A percentile compares a stretch with the other conserved stretches of the same genome.
phyloP scores from a whole-genome alignment of 2,113 vertebrate species.

The Alethe diademata region DNA sequence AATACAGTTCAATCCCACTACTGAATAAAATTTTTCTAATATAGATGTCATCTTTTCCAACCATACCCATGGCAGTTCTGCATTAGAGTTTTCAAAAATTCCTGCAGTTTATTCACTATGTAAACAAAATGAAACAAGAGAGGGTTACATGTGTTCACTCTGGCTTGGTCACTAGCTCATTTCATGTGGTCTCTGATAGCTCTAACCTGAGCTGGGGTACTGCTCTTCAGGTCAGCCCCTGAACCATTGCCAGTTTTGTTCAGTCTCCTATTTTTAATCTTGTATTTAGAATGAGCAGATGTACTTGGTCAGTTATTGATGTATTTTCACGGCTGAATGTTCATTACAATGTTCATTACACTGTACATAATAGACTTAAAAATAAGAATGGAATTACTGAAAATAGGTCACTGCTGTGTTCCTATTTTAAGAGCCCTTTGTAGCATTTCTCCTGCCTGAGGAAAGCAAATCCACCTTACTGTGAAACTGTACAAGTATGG shows the following conservation, averaged over 20 bases:
- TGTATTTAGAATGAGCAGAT: background rate
- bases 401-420: background rate
- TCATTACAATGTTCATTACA: conserved; percentile 21
- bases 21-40: background rate
- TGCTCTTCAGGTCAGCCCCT: background rate
- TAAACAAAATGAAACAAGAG: background rate
- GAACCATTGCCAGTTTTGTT: background rate
- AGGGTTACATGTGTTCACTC: rapidly evolving
- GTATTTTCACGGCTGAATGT: background rate
- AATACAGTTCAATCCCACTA: background rate
- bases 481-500: background rate
- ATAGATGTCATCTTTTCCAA: background rate
- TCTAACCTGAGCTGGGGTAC: background rate
- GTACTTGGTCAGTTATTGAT: background rate
- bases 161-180: background rate
- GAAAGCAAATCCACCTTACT: background rate
- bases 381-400: background rate
- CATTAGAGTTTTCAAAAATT: background rate
- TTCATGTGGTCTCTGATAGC: background rate
- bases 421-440: background rate
- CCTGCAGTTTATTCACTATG: background rate
- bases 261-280: background rate
- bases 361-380: background rate
- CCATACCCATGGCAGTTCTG: background rate
- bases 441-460: background rate